Base-by-base conservation (phyloP, 53 echinoderm and acorn worm genomes). In the Paracentrotus lividus region DNA sequence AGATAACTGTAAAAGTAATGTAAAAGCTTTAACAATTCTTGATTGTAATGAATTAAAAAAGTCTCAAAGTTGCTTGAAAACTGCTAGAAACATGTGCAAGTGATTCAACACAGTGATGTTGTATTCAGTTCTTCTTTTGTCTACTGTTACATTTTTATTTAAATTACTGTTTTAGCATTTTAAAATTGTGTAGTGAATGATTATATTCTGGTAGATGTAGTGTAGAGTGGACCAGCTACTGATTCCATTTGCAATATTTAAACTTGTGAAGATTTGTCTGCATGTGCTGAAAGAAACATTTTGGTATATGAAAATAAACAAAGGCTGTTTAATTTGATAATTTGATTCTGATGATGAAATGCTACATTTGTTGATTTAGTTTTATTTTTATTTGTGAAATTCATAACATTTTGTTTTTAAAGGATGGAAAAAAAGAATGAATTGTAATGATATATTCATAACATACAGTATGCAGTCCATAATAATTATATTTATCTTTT, bases 161-260 rank as follows among this genome's bases (percentile, higher is more conserved):
- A 6, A 7, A 34, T 20, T 40, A 20, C 32, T 72, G 8, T 72
- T 40, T 38, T 72, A 5, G 40, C 6, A 16, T 18, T 38, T 38
- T 40, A 15, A 40, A 15, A 72, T 59, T 59, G n/a, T 59, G 59
- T 18, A 23, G 31, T 64, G 10, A 27, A 27, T 29, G 31, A 27
- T 38, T 14, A 66, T 29, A 66, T 5, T 40, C 21, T 20, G 16
- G 8, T 38, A 5, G 72, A 72, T 10, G 40, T 20, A 16, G 4
- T 40, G 16, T 40, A 38, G 40, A 38, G 20, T 18, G 40, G 16
- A 72, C 40, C 36, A 40, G 40, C 72, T 10, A 72, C 40, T 72
- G 72, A 72, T 38, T 72, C 40, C 72, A 72, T 36, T 72, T 72
- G 72, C 72, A 72, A 72, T 72, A 72, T 72, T 72, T 40, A 72